Base-by-base conservation (phyloP, 2,113 vertebrate species). In the Chionodraco myersi region DNA sequence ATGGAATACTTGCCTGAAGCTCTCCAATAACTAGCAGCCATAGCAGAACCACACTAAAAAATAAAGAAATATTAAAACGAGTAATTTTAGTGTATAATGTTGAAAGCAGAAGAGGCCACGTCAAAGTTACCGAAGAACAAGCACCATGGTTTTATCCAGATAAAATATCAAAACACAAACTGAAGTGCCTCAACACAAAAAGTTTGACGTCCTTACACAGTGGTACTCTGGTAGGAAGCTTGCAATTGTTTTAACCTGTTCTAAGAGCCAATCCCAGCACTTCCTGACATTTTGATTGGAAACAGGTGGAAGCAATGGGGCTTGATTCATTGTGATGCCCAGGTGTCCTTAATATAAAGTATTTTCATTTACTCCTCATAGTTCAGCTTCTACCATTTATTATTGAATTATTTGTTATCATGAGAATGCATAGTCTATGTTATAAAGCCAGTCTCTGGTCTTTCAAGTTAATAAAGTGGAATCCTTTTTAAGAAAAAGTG, bases 201-300 rank as follows among this genome's bases (percentile, higher is more conserved):
- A 12, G 7, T 14, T 6, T 64, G 34, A 48, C 11, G 6, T 16
- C n/a, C 9, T 57, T 61, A 53, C 56, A 67, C 18, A 0, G 30
- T 5, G 15, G 18, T 3, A 23, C 73, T 54, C 11, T 54, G 1
- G 1, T 2, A 1, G 2, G 1, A 4, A 8, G 0, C 0, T 3
- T 16, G 16, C 34, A 26, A 9, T 13, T 13, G 11, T 12, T 70
- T 70, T 59, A 69, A 53, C 44, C 61, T 64, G 30, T 68, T 18
- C 3, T 57, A 34, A 49, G 48, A 82, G 67, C 71, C 77, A 79
- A 81, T 75, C 81, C 79, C 3, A 74, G 36, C 54, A 14, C 49
- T 54, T 60, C 18, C 51, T 23, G 1, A 41, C 8, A 2, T 34
- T 18, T 44, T 73, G n/a, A 77, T 57, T 85, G 61, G 13, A 26